Base-by-base conservation (phyloP, 2,797 vertebrate species). In the Clamator glandarius region DNA sequence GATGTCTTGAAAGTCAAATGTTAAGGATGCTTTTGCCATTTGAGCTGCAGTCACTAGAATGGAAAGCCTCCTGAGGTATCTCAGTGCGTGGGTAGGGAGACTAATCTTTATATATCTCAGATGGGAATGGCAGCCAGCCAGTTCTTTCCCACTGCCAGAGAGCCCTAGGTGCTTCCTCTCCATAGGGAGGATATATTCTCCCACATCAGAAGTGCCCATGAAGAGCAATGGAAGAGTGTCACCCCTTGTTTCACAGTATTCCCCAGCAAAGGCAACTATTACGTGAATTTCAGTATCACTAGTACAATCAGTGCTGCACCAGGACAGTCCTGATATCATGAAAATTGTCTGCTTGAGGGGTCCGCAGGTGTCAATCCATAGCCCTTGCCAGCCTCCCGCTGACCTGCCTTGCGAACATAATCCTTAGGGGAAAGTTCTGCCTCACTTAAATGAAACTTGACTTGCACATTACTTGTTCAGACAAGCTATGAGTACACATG, bases 381-480 rank as follows among this genome's bases (percentile, higher is more conserved):
- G 80, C 62, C 21, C 42, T 72, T 5, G 4, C 89, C 35, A 74
- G 89, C 79, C 82, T 96, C 93, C 36, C 36, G 42, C 87, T 89
- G 87, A 85, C 85, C 70, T 95, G 89, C 68, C 91, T 95, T 79
- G 82, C 19, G 26, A 92, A 93, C 33, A 15, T 31, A 64, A 42
- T 79, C 96, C 94, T 79, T 67, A 62, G 93, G 93, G 93, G 76
- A 92, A 90, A 96, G 95, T 91, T 96, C 63, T 94, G 77, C 96
- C 29, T 79, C 84, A 82, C 41, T 77, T 67, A 95, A 95, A 84
- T 96, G 95, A 96, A 97, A 96, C 83, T 90, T 82, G 79, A 94
- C 91, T 96, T 95, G 89, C 87, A 80, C 79, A 89, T 95, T 82
- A 78, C 93, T 96, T 96, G 92, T 92, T 97, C 93, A 96, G 96